These are phyloP conservation scores for Lacerta agilis DNA, from an alignment of 2,797 vertebrate species.

Conservation along the genomic window DNA sequence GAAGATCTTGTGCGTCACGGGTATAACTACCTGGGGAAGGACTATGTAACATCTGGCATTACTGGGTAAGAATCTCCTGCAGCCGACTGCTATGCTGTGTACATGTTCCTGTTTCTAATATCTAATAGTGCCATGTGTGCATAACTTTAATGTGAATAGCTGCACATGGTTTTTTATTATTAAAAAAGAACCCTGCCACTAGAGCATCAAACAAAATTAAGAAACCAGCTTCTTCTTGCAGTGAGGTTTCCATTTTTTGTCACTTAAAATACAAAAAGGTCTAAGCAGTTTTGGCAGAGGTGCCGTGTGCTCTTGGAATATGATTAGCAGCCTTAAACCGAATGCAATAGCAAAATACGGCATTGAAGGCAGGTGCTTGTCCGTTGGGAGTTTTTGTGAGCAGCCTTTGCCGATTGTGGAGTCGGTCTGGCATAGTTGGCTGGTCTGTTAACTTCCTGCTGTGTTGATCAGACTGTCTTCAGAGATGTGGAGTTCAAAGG, in stretches of 20 bases:
- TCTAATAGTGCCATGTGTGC: not conserved
- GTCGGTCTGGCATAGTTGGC: conserved; percentile 64
- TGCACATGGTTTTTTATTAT: not conserved
- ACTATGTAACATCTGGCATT: conserved; percentile 98
- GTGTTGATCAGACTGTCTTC: conserved; percentile 64
- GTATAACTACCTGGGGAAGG: conserved; percentile 98
- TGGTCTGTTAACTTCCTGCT: conserved; percentile 73
- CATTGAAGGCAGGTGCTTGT: conserved; percentile 60
- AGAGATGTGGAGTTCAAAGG: conserved; percentile 71
- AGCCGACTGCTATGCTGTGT: not conserved
- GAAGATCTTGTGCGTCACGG: conserved; percentile 96
- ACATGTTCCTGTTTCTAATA: not conserved
- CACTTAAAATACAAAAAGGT: not conserved
- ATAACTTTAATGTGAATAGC: not conserved
- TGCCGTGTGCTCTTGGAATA: conserved; percentile 27
- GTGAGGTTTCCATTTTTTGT: not conserved
- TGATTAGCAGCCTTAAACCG: conserved; percentile 46
- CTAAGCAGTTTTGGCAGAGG: conserved; percentile 9
- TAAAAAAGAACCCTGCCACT: conserved; percentile 9
- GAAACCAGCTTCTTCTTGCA: conserved; percentile 35
- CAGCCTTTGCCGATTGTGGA: conserved; percentile 45
- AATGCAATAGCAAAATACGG: conserved; percentile 44
- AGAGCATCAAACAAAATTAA: conserved; percentile 1
- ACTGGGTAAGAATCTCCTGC: conserved; percentile 87
- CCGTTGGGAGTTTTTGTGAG: conserved; percentile 45